phyloP scores from a whole-genome alignment of 2,113 vertebrate species.

The Protobothrops flavoviridis region DNA sequence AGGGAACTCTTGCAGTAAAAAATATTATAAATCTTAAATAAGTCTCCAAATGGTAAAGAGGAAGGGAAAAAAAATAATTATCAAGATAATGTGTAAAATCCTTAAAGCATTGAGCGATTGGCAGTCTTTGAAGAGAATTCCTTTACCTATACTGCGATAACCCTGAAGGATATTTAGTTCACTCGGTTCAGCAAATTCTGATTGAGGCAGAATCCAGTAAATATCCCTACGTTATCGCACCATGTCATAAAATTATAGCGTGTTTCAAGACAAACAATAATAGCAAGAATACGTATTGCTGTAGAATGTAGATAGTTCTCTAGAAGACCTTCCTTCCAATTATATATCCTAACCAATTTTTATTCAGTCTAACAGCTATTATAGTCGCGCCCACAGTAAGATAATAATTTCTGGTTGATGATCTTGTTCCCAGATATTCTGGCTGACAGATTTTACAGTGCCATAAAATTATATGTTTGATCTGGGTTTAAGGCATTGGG shows the following conservation, averaged over 20 bases:
- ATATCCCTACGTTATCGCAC: not conserved
- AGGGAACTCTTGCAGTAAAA: slow-evolving; percentile 46
- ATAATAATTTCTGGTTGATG: not conserved
- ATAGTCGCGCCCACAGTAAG: not conserved
- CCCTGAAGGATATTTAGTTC: not conserved
- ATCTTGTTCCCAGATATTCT: not conserved
- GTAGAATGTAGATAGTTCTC: no score
- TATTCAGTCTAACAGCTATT: not conserved
- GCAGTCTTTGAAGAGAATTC: slow-evolving; percentile 25
- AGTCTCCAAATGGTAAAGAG: slow-evolving; percentile 46
- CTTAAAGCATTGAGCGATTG: slow-evolving; percentile 36
- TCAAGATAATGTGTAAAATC: slow-evolving; percentile 40
- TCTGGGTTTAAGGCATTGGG: not conserved
- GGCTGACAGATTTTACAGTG: not conserved
- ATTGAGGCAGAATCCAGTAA: not conserved
- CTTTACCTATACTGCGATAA: not conserved
- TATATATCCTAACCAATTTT: not conserved
- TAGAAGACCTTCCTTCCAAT: not conserved
- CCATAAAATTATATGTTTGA: not conserved
- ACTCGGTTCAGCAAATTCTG: not conserved
- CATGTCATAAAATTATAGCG: not conserved
- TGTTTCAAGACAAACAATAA: not conserved
- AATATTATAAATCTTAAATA: slow-evolving; percentile 49
- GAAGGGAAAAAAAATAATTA: slow-evolving; percentile 44
- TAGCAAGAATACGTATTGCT: not conserved